Evolutionary conservation across 37 sponge, comb jelly and placozoan genomes (phyloP), one percentile per base, ranked within the genome.

Genomic region (Aphrocallistes beatrix): DNA sequence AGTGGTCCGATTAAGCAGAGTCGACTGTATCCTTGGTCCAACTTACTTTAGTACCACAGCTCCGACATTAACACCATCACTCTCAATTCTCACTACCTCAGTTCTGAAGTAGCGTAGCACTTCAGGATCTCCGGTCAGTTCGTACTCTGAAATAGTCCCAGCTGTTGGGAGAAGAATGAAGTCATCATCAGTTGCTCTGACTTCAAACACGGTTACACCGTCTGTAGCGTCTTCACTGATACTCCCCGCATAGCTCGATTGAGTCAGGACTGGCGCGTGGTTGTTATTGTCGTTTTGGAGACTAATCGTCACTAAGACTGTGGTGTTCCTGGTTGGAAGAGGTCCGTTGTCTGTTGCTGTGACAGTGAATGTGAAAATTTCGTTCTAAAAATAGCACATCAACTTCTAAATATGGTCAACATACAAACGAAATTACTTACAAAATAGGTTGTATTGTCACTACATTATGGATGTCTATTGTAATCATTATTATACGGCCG

Each of bases 21-120:
- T 42, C 45, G 13, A 16, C 13, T 42, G 45, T 42, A 42, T 42
- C 10, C 45, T 16, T 42, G 45, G 6, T n/a, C n/a, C n/a, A 19
- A 60, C 75, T 60, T 60, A 60, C 75, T 60, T 60, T 28, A 60
- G 75, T 13, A 60, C 32, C n/a, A 60, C 10, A 60, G 75, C 75
- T 32, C 75, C 75, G 10, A 8, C n/a, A 13, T 30, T 60, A 21
- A 60, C 75, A 60, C 17, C 75, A 19, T 13, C 34, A 60, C n/a
- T n/a, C n/a, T 60, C 75, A 19, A 60, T 8, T 6, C 32, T 6
- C 6, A 25, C 10, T 60, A 60, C 1, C 8, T 25, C 75, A 60
- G 75, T 60, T 28, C 75, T 60, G 34, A 60, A 60, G 34, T 60
- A 60, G 3, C 21, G 32, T 8, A 6, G 8, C 10, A 60, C 21